Evolutionary conservation across 2,113 vertebrate species (phyloP).

Genomic region (Polypterus bichir): DNA sequence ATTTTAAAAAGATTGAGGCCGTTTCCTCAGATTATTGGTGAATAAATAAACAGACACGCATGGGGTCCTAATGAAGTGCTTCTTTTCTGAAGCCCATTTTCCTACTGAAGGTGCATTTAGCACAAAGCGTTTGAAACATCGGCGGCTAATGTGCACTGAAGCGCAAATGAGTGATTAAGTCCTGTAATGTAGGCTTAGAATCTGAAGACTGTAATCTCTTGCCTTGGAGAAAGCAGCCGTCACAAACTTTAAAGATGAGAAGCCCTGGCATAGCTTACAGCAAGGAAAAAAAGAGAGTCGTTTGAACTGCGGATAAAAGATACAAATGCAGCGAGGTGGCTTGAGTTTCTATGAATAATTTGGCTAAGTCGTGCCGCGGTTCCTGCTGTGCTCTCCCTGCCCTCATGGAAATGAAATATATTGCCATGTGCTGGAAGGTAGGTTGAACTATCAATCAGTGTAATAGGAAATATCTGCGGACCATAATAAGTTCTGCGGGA

Average conservation of each 20-base stretch:
- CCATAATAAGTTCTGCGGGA: conserved; percentile 26
- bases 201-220: too few relatives aligned
- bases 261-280: not conserved
- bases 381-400: not conserved
- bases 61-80: too few relatives aligned
- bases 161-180: too few relatives aligned
- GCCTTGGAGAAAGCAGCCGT: not conserved
- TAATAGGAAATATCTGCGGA: conserved; percentile 33
- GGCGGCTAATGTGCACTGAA: too few relatives aligned
- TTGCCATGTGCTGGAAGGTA: not conserved
- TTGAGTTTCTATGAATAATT: conserved; percentile 24
- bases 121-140: too few relatives aligned
- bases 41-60: too few relatives aligned
- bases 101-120: too few relatives aligned
- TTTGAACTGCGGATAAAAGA: conserved; percentile 10
- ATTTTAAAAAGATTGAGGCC: too few relatives aligned
- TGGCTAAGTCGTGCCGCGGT: conserved; percentile 11
- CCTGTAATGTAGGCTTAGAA: too few relatives aligned
- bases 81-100: too few relatives aligned
- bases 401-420: too few relatives aligned
- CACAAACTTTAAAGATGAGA: not conserved
- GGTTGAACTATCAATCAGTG: conserved; percentile 35
- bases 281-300: not conserved
- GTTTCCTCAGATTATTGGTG: too few relatives aligned
- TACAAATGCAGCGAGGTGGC: not conserved